Base-by-base conservation (phyloP, 2,888 invertebrate genomes). In the Dexiosoma caninum region DNA sequence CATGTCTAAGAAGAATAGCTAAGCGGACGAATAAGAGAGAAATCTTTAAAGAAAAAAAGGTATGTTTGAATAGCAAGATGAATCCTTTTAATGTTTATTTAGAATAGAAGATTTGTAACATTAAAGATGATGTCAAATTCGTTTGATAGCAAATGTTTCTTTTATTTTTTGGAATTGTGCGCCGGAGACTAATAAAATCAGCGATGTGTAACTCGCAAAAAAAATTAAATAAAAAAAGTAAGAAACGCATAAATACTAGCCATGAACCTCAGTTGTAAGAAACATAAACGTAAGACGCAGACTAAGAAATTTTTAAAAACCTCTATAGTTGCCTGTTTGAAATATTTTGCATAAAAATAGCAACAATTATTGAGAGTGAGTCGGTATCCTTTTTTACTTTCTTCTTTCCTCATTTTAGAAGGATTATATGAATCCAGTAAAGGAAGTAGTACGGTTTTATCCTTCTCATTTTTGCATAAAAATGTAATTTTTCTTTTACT, bases 171-270 rank as follows among this genome's bases (percentile, higher is more conserved):
- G 9, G 86, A 89, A 89, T 89, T 89, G 89, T 88, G 88, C 89
- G 88, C 89, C 87, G 84, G 89, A 89, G 89, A 89, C 89, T 89
- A 89, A 89, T 89, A 89, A 89, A 89, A 89, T 88, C 89, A 89
- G 89, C 89, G 90, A 88, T 85, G 88, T 88, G 90, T 87, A 89
- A 89, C 90, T 89, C 85, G 53, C 46, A 59, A 23, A 51, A 74
- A 51, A 49, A 78, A n/a, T n/a, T n/a, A n/a, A n/a, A n/a, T n/a
- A 21, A 57, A 46, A 49, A 21, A 49, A 12, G 19, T 27, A 19
- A 4, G 12, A 23, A 27, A 30, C 3, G 30, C 30, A 30, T 84
- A 87, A 70, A 70, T 59, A 89, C 87, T 86, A 87, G 82, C 78
- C 67, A 74, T 66, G 49, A 78, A 75, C 60, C 74, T 78, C 51